Evolutionary conservation across 2,888 invertebrate genomes (phyloP), one percentile per base, ranked within the genome.

Genomic region (Papilio protenor): DNA sequence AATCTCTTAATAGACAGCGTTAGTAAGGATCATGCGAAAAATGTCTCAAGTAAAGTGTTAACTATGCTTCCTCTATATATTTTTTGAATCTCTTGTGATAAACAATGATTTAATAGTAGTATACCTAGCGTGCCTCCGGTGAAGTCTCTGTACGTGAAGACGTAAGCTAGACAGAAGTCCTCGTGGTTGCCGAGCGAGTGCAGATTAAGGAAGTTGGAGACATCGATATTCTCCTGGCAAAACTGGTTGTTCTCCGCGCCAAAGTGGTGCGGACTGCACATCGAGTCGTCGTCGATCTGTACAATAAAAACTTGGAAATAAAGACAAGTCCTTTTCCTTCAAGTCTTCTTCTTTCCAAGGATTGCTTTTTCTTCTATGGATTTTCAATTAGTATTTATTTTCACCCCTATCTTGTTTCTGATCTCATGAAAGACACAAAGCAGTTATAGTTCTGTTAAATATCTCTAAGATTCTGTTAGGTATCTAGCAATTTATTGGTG

Each of bases 161-260:
- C 98, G 91, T 99, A 99, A n/a, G 99, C 99, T 81, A 99, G 96
- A 90, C 99, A 99, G 94, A 99, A 99, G 91, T 98, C 98, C 87
- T 99, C 98, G 91, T 99, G 99, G 94, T 99, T 98, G 78, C 98
- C 97, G 81, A 99, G 95, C 16, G 99, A 99, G 92, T 99, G 99
- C 69, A 99, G 96, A 94, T 99, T 99, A 79, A 99, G 96, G 94
- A 99, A 99, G 95, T 99, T 99, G 85, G 99, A 99, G 81, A 99
- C 99, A 91, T 99, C 99, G 87, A 99, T 99, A 92, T 99, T 99
- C 88, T 98, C 98, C 92, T 98, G 96, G 90, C 99, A 99, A 92
- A 99, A 99, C 82, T 97, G 97, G 93, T 98, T 98, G 82, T 96
- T 95, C 80, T 97, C 97, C 78, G 87, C 87, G 40, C 89, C 89